These are phyloP conservation scores for Amiota communis DNA, from an alignment of 2,888 invertebrate genomes.

Conservation along the genomic window DNA sequence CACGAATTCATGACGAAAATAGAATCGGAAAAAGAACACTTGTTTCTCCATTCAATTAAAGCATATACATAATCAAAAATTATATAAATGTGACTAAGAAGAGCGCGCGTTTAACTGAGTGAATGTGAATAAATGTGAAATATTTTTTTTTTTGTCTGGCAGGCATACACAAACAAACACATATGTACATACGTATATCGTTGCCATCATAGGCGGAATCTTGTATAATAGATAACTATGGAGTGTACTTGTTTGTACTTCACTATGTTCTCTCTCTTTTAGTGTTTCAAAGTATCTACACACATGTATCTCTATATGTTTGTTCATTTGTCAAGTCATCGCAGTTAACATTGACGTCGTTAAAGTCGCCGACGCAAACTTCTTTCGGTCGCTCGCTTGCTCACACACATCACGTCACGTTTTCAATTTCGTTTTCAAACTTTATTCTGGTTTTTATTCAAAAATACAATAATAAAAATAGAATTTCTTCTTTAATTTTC, in stretches of 20 bases:
- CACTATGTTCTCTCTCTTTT: neutral
- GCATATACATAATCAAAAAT: conserved; percentile 18
- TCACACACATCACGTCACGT: neutral
- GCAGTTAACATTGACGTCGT: neutral
- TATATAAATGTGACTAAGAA: neutral
- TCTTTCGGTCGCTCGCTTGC: neutral
- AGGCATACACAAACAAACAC: too few relatives aligned
- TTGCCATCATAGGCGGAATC: neutral
- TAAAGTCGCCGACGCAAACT: neutral
- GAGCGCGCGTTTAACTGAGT: neutral
- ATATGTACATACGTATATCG: neutral
- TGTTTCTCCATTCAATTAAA: conserved; percentile 6
- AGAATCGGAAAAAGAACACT: conserved; percentile 20
- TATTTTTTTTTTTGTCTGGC: too few relatives aligned
- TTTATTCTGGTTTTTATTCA: neutral
- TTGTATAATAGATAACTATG: neutral
- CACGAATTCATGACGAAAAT: conserved; percentile 6
- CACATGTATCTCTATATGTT: neutral
- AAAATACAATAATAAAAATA: too few relatives aligned
- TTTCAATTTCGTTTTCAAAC: conserved; percentile 20
- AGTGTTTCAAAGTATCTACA: too few relatives aligned
- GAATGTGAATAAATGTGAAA: neutral
- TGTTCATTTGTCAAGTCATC: neutral
- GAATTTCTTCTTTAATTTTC: too few relatives aligned
- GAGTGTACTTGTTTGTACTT: conserved; percentile 24